A percentile compares a stretch with the other conserved stretches of the same genome.
These are phyloP conservation scores for Steinernema khuongi DNA, from an alignment of 1,140 invertebrate genomes.

Conservation along the genomic window DNA sequence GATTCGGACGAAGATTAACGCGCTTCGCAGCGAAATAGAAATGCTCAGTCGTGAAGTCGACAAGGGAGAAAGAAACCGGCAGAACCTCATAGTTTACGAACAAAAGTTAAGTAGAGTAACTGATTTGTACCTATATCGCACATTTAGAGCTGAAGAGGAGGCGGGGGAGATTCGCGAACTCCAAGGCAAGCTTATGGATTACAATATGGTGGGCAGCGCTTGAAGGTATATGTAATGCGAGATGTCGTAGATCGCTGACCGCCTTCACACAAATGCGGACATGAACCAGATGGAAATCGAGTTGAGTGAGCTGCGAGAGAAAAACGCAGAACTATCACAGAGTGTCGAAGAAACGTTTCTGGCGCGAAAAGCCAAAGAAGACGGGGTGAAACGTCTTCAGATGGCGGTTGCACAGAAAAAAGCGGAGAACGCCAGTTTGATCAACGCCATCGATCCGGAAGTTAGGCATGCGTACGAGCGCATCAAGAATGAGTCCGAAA, in stretches of 20 bases:
- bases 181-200: neutral
- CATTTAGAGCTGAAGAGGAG: constrained; percentile 2
- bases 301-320: neutral
- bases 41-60: neutral
- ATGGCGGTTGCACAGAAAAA: neutral
- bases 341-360: neutral
- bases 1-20: neutral
- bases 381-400: neutral
- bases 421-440: neutral
- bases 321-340: neutral
- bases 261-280: neutral
- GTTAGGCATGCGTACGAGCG: neutral
- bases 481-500: neutral
- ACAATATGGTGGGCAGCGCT: neutral
- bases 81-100: neutral
- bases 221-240: neutral
- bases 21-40: neutral
- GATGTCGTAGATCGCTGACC: neutral
- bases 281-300: constrained; percentile 11
- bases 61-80: neutral
- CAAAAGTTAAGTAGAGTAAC: neutral
- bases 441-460: neutral
- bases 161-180: neutral
- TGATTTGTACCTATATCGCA: neutral
- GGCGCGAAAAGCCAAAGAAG: neutral